Percentiles rank a stretch among this genome's conserved stretches.
These are phyloP conservation scores for Limnothrissa miodon DNA, from an alignment of 2,113 vertebrate species.

Conservation along the genomic window DNA sequence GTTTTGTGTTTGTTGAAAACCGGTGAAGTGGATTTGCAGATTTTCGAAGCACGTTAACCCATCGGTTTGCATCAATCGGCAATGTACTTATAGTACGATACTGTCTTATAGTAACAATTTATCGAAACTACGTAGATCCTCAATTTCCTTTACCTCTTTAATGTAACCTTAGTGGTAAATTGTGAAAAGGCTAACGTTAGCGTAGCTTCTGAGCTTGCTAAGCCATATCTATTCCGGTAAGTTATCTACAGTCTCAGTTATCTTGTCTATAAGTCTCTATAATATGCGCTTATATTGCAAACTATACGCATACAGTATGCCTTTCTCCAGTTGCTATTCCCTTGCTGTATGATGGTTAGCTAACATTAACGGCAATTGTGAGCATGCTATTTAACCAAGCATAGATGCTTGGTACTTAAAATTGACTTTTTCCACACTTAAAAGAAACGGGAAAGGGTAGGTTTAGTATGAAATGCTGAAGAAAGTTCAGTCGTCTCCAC, in stretches of 20 bases:
- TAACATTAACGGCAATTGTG: no score
- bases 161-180: background rate
- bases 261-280: no score
- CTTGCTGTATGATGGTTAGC: no score
- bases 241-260: background rate
- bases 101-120: background rate
- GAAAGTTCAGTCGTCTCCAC: no score
- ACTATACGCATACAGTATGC: background rate
- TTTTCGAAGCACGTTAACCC: background rate
- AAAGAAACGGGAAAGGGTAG: no score
- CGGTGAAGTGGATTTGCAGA: no score
- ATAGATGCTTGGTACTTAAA: no score
- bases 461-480: no score
- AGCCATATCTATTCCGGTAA: background rate
- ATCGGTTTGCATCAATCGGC: background rate
- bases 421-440: no score
- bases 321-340: no score
- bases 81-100: background rate
- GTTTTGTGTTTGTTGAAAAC: no score
- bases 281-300: background rate
- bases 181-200: background rate
- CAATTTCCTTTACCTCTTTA: background rate
- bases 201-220: background rate
- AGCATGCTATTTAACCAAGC: no score
- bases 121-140: background rate